A percentile compares a stretch with the other conserved stretches of the same genome.
These are phyloP conservation scores for Macaria notata DNA, from an alignment of 2,888 invertebrate species.

Conservation along the genomic window DNA sequence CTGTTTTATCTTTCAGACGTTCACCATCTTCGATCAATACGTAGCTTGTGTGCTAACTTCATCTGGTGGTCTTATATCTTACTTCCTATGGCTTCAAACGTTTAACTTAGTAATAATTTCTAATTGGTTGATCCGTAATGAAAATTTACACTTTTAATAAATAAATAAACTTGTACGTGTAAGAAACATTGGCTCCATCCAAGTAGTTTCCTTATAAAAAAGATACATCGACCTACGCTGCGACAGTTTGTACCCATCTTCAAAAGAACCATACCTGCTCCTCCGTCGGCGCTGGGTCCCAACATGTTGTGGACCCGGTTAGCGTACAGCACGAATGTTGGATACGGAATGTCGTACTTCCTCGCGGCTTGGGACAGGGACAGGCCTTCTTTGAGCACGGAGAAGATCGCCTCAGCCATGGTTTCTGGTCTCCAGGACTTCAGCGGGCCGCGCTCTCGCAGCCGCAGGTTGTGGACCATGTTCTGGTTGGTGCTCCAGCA, in stretches of 20 bases:
- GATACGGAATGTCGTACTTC: conserved; percentile 97
- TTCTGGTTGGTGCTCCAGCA: conserved; percentile 97
- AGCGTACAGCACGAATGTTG: conserved; percentile 95
- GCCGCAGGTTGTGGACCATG: conserved; percentile 93
- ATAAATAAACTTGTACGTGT: no score
- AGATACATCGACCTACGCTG: conserved; percentile 13
- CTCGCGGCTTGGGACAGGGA: conserved; percentile 95
- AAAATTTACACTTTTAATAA: no score
- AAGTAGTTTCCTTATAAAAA: not conserved
- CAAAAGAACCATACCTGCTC: conserved; percentile 84
- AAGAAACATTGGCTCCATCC: no score
- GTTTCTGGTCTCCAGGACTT: conserved; percentile 97
- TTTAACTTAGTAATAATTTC: no score
- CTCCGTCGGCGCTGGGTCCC: conserved; percentile 95
- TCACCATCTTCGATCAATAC: no score
- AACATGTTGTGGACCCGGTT: conserved; percentile 97
- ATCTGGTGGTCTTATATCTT: no score
- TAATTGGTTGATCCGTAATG: no score
- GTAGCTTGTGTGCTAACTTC: no score
- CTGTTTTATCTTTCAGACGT: no score
- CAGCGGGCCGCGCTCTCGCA: conserved; percentile 94
- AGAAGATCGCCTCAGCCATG: conserved; percentile 97
- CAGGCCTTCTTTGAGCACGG: conserved; percentile 94
- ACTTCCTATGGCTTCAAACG: no score
- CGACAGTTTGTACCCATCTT: conserved; percentile 16